phyloP scores from a whole-genome alignment of 2,113 vertebrate species.

The Clarias gariepinus region DNA sequence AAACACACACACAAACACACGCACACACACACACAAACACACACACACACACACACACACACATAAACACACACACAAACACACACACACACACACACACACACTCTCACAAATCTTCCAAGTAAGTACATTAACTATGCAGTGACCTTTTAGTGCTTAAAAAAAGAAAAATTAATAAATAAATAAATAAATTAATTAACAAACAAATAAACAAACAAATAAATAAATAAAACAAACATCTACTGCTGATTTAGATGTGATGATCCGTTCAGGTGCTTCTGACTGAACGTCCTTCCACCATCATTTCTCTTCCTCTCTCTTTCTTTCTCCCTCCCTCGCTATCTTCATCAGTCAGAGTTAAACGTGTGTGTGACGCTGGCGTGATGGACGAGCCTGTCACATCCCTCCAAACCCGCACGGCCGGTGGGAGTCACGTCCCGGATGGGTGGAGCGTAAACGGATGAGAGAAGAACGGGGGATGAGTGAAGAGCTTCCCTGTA shows the following conservation, averaged over 20 bases:
- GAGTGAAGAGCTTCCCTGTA: slow-evolving; percentile 28
- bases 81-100: too few species aligned
- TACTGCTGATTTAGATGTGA: not conserved
- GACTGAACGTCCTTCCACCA: not conserved
- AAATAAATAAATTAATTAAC: too few species aligned
- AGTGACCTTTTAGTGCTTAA: not conserved
- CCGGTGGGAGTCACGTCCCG: slow-evolving; percentile 41
- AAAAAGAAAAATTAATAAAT: not conserved
- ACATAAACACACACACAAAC: too few species aligned
- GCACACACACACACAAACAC: too few species aligned
- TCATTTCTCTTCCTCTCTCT: slow-evolving; percentile 16
- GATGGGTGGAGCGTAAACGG: slow-evolving; percentile 39
- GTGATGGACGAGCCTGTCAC: slow-evolving; percentile 53
- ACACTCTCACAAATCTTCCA: not conserved
- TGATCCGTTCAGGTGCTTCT: not conserved
- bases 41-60: too few species aligned
- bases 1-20: too few species aligned
- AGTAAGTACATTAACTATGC: not conserved
- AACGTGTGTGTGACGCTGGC: slow-evolving; percentile 39
- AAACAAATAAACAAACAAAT: too few species aligned
- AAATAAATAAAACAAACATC: too few species aligned
- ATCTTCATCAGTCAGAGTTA: slow-evolving; percentile 40
- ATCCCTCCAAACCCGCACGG: slow-evolving; percentile 12
- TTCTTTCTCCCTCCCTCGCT: slow-evolving; percentile 10
- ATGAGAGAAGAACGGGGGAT: slow-evolving; percentile 34